Percentiles rank a stretch among this genome's conserved stretches.
These are phyloP conservation scores for Philopotamus ludificatus DNA, from an alignment of 1,140 invertebrate species.

Conservation along the genomic window DNA sequence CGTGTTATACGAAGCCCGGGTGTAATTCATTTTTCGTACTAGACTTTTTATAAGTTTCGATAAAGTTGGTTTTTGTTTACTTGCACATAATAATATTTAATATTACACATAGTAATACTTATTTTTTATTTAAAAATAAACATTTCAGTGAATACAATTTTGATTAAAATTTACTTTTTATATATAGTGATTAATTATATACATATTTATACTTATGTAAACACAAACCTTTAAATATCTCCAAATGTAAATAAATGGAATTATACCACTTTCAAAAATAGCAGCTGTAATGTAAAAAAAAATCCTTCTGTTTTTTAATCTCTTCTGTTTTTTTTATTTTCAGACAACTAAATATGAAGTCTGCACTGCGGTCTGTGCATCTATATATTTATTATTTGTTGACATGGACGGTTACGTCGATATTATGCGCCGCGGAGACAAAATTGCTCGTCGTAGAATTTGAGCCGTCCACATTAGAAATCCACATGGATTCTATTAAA, in stretches of 20 bases:
- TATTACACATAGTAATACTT: neutral
- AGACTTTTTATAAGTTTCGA: too few species aligned
- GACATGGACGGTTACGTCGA: constrained; percentile 55
- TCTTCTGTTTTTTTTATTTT: neutral
- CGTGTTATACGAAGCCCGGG: too few species aligned
- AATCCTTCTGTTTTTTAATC: too few species aligned
- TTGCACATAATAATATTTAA: neutral
- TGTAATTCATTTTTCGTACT: too few species aligned
- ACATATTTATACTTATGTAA: too few species aligned
- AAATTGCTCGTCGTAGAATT: constrained; percentile 46
- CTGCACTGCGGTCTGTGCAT: constrained; percentile 63
- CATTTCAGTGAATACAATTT: neutral
- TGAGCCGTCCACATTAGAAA: constrained; percentile 39
- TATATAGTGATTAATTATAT: too few species aligned
- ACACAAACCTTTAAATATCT: too few species aligned
- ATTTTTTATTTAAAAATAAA: neutral
- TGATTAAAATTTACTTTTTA: too few species aligned
- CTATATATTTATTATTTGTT: constrained; percentile 58
- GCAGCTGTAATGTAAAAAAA: too few species aligned
- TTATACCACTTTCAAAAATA: too few species aligned
- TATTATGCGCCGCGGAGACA: too few species aligned
- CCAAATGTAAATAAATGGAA: too few species aligned
- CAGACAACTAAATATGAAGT: constrained; percentile 54
- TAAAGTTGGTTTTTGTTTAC: neutral
- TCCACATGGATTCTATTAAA: constrained; percentile 47